Evolutionary conservation across 2,888 invertebrate species (phyloP), one percentile per base, ranked within the genome.

Genomic region (Serripes groenlandicus): DNA sequence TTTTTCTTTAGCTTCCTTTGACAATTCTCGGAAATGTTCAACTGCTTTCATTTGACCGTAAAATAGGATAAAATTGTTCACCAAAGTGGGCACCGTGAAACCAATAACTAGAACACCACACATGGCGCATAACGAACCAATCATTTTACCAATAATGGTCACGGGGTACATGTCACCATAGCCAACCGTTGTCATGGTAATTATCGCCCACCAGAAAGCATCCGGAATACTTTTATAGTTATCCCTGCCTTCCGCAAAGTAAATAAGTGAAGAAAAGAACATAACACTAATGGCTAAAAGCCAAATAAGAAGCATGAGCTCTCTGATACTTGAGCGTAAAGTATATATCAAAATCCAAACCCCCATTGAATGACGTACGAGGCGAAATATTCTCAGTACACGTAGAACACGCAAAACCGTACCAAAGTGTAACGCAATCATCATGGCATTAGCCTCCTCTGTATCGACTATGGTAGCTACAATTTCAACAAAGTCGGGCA

Each of bases 161-260:
- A 62, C 77, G 0, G 93, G 93, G 37, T 90, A 89, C 90, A 92
- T 91, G 68, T 93, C 93, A 0, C 93, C 93, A 82, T 93, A 93
- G 0, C 93, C 93, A 7, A 93, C 93, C 0, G 93, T 93, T 60
- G 93, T 93, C 93, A 93, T 93, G 78, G 93, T 93, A 35, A 93
- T 89, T 3, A 93, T 75, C 1, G 92, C 91, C 93, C 93, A 93
- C 93, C 93, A 93, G 77, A 93, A 92, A n/a, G 89, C 86, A 73
- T 90, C 85, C 0, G 93, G 93, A 54, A 93, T 93, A 75, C 89
- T 91, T 9, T 83, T 81, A 73, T 93, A 93, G 0, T 77, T 72
- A 23, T 83, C 77, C 32, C 78, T 78, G 71, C 91, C 91, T 34
- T 93, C 93, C 23, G 91, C 92, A 77, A 89, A 92, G 86, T 90